These are phyloP conservation scores for Stichodactyla helianthus DNA, from an alignment of 64 coral and sea anemone genomes.

Conservation along the genomic window DNA sequence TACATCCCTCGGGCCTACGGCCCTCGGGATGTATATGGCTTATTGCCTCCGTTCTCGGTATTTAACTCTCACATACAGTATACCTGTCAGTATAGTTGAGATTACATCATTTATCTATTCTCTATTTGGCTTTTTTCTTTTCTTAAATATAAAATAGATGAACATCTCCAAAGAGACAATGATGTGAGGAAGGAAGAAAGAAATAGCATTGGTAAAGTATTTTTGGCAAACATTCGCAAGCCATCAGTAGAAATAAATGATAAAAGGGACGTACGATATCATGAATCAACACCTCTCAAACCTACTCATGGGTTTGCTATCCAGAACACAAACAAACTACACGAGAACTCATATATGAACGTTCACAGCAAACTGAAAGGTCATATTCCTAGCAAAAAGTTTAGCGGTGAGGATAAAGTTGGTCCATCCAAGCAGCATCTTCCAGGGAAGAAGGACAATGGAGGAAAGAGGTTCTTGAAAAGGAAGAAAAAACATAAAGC, in stretches of 20 bases:
- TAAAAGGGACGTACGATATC: background rate
- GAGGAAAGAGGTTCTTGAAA: background rate
- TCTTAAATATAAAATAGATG: background rate
- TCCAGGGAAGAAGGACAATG: background rate
- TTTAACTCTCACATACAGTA: no score
- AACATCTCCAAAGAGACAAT: background rate
- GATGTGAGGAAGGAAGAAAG: background rate
- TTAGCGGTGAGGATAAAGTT: background rate
- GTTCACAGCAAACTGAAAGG: background rate
- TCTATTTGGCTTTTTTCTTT: background rate
- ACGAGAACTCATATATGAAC: background rate
- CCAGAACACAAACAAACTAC: background rate
- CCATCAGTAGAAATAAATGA: background rate
- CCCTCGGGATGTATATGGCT: no score
- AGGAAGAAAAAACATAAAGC: background rate
- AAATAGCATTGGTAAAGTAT: background rate
- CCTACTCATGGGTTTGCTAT: background rate
- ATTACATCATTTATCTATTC: background rate
- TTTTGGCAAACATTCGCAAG: background rate
- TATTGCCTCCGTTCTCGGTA: no score
- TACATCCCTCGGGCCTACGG: no score
- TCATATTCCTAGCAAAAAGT: background rate
- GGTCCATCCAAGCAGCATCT: background rate
- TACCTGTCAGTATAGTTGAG: no score
- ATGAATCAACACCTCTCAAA: background rate